These are phyloP conservation scores for Cheilosia vulpina DNA, from an alignment of 2,888 invertebrate genomes.

Conservation along the genomic window DNA sequence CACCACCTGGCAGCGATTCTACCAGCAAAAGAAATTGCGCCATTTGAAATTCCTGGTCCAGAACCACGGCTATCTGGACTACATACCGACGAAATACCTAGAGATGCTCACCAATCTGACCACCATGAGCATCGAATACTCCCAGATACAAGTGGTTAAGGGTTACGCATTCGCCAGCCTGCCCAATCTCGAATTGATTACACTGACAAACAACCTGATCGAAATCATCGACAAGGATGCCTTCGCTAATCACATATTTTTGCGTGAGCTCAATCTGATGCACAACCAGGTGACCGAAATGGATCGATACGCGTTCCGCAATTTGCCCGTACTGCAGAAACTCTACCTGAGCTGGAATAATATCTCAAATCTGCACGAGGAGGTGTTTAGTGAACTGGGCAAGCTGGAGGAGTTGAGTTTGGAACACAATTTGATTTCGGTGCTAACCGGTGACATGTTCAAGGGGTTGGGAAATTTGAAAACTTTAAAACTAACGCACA, in stretches of 20 bases:
- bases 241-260: slow-evolving; percentile 89
- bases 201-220: slow-evolving; percentile 89
- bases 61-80: slow-evolving; percentile 88
- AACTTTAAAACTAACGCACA: slow-evolving; percentile 89
- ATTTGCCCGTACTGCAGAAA: slow-evolving; percentile 89
- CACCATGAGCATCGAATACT: slow-evolving; percentile 89
- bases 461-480: slow-evolving; percentile 89
- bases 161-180: slow-evolving; percentile 90
- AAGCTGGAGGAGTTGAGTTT: slow-evolving; percentile 92
- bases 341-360: slow-evolving; percentile 94
- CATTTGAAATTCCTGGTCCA: slow-evolving; percentile 90
- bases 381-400: slow-evolving; percentile 90
- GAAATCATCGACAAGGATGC: slow-evolving; percentile 87
- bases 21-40: slow-evolving; percentile 88
- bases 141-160: slow-evolving; percentile 88
- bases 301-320: slow-evolving; percentile 89
- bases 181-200: slow-evolving; percentile 87
- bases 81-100: slow-evolving; percentile 89
- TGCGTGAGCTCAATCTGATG: slow-evolving; percentile 89
- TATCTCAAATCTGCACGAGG: slow-evolving; percentile 92
- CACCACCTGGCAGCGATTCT: slow-evolving; percentile 90
- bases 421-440: slow-evolving; percentile 90
- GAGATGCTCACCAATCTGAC: slow-evolving; percentile 87
- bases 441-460: slow-evolving; percentile 91
- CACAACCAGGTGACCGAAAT: slow-evolving; percentile 91